Evolutionary conservation across 2,113 vertebrate genomes (phyloP), one percentile per base, ranked within the genome.

Genomic region (Dromiciops gliroides): DNA sequence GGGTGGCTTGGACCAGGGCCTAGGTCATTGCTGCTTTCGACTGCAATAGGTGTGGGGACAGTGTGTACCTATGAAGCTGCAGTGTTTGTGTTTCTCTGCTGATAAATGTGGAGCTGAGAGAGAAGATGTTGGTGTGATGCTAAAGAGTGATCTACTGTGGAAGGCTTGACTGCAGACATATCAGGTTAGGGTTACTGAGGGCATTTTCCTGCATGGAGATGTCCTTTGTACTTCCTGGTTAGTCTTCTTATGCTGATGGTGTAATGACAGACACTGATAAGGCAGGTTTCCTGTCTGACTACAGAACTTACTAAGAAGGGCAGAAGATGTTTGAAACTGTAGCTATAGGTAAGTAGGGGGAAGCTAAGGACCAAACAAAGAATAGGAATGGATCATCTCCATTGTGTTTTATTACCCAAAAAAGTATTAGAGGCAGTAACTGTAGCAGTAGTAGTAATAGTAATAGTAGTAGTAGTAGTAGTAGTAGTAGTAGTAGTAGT

Each of bases 91-190:
- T 97, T 95, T 93, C 92, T 60, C 93, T 89, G 95, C 95, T 98
- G 97, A 98, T 97, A 97, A 97, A 97, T 97, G 97, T 97, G 97
- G 97, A 95, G 96, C 93, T 94, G 96, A 90, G 92, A 95, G 95
- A 97, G 93, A 90, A 92, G 91, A 94, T 93, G 96, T 92, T 93
- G 97, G 92, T 95, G 93, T 94, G 95, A 49, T 94, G 94, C 93
- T 89, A 93, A 94, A 90, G 91, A 91, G 93, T 97, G 96, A 97
- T 96, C 97, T 96, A 93, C 96, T 95, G 60, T 48, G 90, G 94
- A 92, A 93, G 92, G 93, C 94, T 97, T 92, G 91, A 97, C 92
- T 95, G 96, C 93, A 98, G 95, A 95, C 50, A 97, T 97, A 96
- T 96, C 97, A 96, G 93, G 95, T 96, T 97, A 96, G 94, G 97